Evolutionary conservation across 2,888 invertebrate genomes (phyloP).

Genomic region (Chymomyza caudatula): DNA sequence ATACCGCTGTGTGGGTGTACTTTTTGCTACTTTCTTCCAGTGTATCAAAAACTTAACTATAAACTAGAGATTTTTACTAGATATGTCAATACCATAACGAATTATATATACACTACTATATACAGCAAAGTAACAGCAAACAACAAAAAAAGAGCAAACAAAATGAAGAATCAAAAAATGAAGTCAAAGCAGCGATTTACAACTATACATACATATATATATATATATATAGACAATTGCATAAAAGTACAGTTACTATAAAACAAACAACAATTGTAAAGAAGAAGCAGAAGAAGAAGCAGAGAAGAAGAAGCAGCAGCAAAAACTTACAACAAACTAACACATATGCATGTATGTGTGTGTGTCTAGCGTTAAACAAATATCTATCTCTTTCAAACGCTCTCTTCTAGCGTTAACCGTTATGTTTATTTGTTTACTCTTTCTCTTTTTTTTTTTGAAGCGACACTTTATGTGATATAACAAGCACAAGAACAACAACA

Average conservation of each 20-base stretch:
- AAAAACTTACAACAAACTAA: not conserved
- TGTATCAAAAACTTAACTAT: not conserved
- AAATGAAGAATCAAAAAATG: not conserved
- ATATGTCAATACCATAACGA: conserved; percentile 15
- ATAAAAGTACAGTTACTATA: not conserved
- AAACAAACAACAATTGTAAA: no score
- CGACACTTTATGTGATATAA: conserved; percentile 42
- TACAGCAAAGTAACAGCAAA: conserved; percentile 1
- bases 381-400: conserved; percentile 8
- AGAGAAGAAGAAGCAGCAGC: not conserved
- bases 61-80: conserved; percentile 27
- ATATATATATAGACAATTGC: not conserved
- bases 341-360: not conserved
- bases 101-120: not conserved
- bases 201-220: conserved; percentile 13
- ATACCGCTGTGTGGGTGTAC: conserved; percentile 18
- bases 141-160: not conserved
- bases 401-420: no score
- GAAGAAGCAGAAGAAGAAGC: not conserved
- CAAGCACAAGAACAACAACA: not conserved
- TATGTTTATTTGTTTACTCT: no score
- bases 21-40: conserved; percentile 29
- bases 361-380: conserved; percentile 4
- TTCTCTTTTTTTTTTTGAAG: conserved; percentile 4
- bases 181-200: not conserved